These are phyloP conservation scores for Malurus cyaneus DNA, from an alignment of 2,113 vertebrate genomes.

Conservation along the genomic window DNA sequence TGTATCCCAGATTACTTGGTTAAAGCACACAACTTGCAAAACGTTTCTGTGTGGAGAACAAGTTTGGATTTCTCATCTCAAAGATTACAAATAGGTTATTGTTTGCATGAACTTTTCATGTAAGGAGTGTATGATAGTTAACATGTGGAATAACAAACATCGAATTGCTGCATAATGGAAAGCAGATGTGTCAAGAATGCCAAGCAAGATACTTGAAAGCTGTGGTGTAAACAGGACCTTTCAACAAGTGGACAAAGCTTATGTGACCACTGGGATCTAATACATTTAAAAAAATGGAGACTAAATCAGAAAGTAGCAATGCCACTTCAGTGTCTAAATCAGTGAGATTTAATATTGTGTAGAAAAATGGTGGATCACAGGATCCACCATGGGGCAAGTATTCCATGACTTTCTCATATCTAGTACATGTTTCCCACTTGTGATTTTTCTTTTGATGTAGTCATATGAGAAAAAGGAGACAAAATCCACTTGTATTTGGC, in stretches of 20 bases:
- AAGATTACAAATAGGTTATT: conserved; percentile 44
- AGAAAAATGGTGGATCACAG: neutral
- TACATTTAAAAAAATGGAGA: neutral
- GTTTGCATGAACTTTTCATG: conserved; percentile 54
- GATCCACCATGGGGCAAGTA: neutral
- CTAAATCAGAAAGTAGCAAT: neutral
- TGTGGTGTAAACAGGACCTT: neutral
- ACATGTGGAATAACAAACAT: conserved; percentile 64
- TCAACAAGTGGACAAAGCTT: neutral
- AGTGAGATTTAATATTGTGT: neutral
- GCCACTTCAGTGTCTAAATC: neutral
- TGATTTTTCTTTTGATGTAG: neutral
- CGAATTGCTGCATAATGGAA: conserved; percentile 36
- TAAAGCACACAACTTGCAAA: neutral
- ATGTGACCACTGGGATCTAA: neutral
- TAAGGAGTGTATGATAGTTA: conserved; percentile 5
- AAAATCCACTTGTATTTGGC: neutral
- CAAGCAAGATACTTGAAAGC: neutral
- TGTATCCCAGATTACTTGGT: neutral
- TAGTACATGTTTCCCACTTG: neutral
- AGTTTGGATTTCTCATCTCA: neutral
- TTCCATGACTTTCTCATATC: neutral
- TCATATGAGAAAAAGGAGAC: neutral
- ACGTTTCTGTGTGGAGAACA: neutral
- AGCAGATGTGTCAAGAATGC: conserved; percentile 62